A percentile compares a stretch with the other conserved stretches of the same genome.
These are phyloP conservation scores for Stenodera caucasica DNA, from an alignment of 2,888 invertebrate species.

Conservation along the genomic window DNA sequence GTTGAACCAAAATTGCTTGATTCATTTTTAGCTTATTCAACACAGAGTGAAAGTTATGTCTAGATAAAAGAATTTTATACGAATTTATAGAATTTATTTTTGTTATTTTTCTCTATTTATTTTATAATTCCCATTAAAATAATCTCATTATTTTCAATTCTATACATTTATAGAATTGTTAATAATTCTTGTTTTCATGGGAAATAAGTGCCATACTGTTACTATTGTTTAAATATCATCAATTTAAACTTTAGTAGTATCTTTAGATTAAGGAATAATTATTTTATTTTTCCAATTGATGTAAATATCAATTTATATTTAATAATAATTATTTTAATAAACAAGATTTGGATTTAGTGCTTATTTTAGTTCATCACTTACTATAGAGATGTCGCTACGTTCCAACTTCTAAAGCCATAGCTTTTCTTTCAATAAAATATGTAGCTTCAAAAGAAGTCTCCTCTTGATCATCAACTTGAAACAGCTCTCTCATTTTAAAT, in stretches of 20 bases:
- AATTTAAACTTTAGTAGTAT: not conserved
- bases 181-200: conserved; percentile 1
- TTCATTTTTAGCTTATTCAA: conserved; percentile 76
- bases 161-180: not conserved
- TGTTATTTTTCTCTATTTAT: conserved; percentile 17
- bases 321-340: no score
- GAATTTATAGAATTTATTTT: conserved; percentile 16
- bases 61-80: conserved; percentile 47
- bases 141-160: not conserved
- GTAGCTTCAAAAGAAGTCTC: no score
- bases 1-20: conserved; percentile 76
- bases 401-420: no score
- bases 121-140: conserved; percentile 6
- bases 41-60: conserved; percentile 79
- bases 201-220: conserved; percentile 7
- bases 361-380: no score
- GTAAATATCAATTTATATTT: not conserved
- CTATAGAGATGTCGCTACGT: no score
- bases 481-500: no score
- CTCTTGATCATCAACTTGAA: no score
- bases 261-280: not conserved
- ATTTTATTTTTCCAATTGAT: not conserved
- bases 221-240: not conserved
- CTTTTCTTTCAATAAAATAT: no score
- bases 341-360: no score